These are phyloP conservation scores for Catocala sponsa DNA, from an alignment of 2,888 invertebrate genomes.

Conservation along the genomic window DNA sequence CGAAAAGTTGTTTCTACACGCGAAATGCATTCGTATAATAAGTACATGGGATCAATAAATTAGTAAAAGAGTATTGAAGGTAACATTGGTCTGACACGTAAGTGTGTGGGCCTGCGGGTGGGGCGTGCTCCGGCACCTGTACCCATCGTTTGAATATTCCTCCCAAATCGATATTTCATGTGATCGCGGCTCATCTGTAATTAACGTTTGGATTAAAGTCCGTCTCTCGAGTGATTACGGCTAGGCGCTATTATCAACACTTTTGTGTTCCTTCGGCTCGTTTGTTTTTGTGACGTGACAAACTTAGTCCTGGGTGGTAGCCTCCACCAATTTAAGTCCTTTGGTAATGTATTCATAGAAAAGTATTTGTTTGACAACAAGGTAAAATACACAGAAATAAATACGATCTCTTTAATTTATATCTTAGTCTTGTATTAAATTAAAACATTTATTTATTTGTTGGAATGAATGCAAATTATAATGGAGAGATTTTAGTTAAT, in stretches of 20 bases:
- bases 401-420: too few relatives aligned
- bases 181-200: conserved; percentile 77
- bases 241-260: conserved; percentile 77
- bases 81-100: conserved; percentile 53
- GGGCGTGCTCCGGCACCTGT: conserved; percentile 82
- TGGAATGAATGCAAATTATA: too few relatives aligned
- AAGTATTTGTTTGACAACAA: neutral
- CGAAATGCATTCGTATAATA: conserved; percentile 55
- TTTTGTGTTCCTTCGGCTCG: conserved; percentile 52
- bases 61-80: conserved; percentile 63
- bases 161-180: conserved; percentile 85
- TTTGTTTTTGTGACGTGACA: conserved; percentile 42
- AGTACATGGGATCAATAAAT: conserved; percentile 66
- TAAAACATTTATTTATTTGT: too few relatives aligned
- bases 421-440: too few relatives aligned
- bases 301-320: conserved; percentile 25
- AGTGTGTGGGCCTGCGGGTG: conserved; percentile 74
- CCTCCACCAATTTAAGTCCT: conserved; percentile 25
- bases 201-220: conserved; percentile 78
- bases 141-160: conserved; percentile 74
- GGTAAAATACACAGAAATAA: neutral
- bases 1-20: conserved; percentile 23
- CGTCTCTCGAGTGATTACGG: conserved; percentile 71
- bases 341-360: neutral
- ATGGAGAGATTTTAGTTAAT: too few relatives aligned